Evolutionary conservation across 2,797 vertebrate species (phyloP).

Genomic region (Oreonectes daqikongensis): DNA sequence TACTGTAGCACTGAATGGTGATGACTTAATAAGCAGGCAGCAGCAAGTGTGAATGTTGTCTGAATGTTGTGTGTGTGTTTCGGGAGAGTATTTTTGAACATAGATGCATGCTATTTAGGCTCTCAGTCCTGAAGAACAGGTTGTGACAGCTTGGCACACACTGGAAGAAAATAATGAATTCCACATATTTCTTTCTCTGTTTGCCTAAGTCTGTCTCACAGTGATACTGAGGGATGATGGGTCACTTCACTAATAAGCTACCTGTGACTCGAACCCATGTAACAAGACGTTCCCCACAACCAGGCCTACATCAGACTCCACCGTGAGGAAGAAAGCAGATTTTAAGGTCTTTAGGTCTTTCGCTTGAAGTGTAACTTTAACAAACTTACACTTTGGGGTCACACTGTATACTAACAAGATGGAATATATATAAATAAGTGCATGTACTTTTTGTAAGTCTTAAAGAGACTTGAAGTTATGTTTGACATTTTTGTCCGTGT

Average conservation of each 20-base stretch:
- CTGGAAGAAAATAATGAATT: conserved; percentile 42
- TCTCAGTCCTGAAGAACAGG: background rate
- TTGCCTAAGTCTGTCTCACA: conserved; percentile 28
- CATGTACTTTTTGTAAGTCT: background rate
- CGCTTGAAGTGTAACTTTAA: conserved; percentile 7
- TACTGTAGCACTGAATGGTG: background rate
- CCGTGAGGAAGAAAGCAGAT: conserved; percentile 22
- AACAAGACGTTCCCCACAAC: conserved; percentile 47
- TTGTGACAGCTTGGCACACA: conserved; percentile 48
- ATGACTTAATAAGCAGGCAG: conserved; percentile 33
- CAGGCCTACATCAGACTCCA: conserved; percentile 31
- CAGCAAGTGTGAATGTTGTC: conserved; percentile 18
- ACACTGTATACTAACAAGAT: conserved; percentile 13
- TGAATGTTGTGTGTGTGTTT: conserved; percentile 9
- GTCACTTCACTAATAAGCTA: conserved; percentile 51
- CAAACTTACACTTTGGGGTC: background rate
- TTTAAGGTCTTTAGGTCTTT: background rate
- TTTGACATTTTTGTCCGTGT: no score
- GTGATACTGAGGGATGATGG: conserved; percentile 27
- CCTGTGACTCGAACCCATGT: conserved; percentile 43
- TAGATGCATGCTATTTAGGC: background rate
- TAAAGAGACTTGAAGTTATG: background rate
- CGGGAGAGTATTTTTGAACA: conserved; percentile 16
- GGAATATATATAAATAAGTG: background rate
- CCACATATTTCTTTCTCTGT: conserved; percentile 25